Percentiles rank a stretch among this genome's conserved stretches.
Conservation (phyloP, 2,888 invertebrate species). For the Idaea dimidiata region DNA sequence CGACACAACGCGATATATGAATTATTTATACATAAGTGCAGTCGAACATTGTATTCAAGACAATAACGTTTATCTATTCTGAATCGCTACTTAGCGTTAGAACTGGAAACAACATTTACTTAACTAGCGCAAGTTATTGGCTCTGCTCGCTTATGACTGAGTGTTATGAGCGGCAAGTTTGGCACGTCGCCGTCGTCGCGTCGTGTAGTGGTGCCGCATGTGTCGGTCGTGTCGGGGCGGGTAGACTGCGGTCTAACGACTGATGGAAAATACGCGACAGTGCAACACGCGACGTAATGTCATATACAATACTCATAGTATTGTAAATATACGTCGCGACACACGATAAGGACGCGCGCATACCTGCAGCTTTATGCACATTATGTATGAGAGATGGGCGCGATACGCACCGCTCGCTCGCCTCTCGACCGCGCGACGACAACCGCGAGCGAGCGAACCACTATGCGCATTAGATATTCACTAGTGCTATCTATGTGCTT, state of each 20-base stretch:
- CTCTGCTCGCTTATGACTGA: neutral
- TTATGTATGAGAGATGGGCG: constrained; percentile 33
- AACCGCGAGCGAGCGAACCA: constrained; percentile 16
- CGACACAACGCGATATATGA: constrained; percentile 7
- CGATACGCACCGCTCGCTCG: constrained; percentile 23
- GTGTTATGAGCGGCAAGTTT: neutral
- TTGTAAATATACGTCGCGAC: constrained; percentile 20
- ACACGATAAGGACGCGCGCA: constrained; percentile 25
- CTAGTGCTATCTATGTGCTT: neutral
- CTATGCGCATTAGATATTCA: neutral
- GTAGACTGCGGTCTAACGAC: constrained; percentile 9
- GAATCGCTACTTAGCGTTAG: neutral
- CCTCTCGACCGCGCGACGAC: constrained; percentile 17
- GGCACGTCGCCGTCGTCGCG: neutral
- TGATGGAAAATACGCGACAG: constrained; percentile 19
- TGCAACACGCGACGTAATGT: constrained; percentile 18
- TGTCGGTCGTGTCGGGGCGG: neutral
- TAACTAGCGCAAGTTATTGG: neutral
- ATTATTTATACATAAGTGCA: constrained; percentile 13
- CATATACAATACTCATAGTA: too few relatives aligned
- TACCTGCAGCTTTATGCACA: constrained; percentile 30
- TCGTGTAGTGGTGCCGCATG: neutral
- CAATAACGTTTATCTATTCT: constrained; percentile 10
- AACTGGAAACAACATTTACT: neutral
- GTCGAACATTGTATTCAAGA: constrained; percentile 20